A percentile compares a stretch with the other conserved stretches of the same genome.
Evolutionary conservation across 2,888 invertebrate species (phyloP).

Genomic region (Yponomeuta sedellus): DNA sequence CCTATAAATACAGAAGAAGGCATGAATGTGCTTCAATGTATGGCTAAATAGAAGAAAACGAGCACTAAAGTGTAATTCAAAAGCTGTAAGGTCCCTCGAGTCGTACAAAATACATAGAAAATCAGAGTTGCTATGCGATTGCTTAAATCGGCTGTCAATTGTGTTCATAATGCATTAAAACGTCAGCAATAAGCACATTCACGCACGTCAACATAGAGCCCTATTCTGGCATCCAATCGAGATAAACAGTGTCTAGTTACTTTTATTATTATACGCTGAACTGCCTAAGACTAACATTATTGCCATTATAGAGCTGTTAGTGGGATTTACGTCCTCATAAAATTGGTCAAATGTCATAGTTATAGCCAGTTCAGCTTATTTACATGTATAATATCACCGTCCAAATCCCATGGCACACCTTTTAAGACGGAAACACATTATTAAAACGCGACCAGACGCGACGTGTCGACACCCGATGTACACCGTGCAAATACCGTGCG

Average conservation of each 20-base stretch:
- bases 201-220: neutral
- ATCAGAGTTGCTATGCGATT: neutral
- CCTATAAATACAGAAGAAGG: neutral
- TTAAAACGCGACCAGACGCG: too few species aligned
- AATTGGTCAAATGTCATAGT: too few species aligned
- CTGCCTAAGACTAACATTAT: too few species aligned
- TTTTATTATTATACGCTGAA: too few species aligned
- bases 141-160: neutral
- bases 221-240: neutral
- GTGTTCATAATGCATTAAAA: neutral
- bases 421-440: too few species aligned
- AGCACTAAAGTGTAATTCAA: conserved; percentile 1
- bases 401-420: too few species aligned
- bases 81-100: neutral
- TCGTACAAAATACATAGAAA: neutral
- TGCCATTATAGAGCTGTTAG: too few species aligned
- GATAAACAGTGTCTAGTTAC: neutral
- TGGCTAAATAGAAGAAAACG: neutral
- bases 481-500: too few species aligned
- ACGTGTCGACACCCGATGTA: too few species aligned
- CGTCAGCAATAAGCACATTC: neutral
- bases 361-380: too few species aligned
- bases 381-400: too few species aligned
- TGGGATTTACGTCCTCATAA: too few species aligned
- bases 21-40: conserved; percentile 6